phyloP scores from a whole-genome alignment of 2,888 invertebrate species.

The Allolobophora icterica region DNA sequence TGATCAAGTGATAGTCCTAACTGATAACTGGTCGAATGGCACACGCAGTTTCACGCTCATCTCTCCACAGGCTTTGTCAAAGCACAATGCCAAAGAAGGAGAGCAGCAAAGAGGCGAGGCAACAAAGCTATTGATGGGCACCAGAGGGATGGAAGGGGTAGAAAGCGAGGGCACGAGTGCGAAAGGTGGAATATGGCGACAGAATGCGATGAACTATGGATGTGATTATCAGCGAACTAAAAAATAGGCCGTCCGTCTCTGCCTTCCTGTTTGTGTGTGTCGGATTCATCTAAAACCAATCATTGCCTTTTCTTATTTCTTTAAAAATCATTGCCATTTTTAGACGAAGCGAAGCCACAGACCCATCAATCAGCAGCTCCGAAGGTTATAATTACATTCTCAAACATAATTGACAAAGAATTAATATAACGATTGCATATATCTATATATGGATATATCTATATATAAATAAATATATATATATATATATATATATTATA shows the following conservation, averaged over 20 bases:
- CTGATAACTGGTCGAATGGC: neutral
- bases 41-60: neutral
- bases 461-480: too few species aligned
- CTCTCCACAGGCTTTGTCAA: neutral
- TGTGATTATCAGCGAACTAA: neutral
- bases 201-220: neutral
- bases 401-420: neutral
- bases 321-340: neutral
- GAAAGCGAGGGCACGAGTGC: neutral
- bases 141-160: neutral
- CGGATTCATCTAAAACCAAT: neutral
- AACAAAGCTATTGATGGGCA: neutral
- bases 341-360: neutral
- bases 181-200: neutral
- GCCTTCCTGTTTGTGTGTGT: neutral
- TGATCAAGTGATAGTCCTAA: neutral
- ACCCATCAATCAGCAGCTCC: constrained; percentile 9
- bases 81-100: neutral
- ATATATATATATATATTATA: neutral
- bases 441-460: too few species aligned
- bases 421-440: neutral
- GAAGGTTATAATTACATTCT: neutral
- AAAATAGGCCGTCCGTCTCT: neutral
- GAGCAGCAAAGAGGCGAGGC: neutral
- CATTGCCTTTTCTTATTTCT: neutral